Base-by-base conservation (phyloP, 64 coral and sea anemone genomes). In the Stichodactyla helianthus region DNA sequence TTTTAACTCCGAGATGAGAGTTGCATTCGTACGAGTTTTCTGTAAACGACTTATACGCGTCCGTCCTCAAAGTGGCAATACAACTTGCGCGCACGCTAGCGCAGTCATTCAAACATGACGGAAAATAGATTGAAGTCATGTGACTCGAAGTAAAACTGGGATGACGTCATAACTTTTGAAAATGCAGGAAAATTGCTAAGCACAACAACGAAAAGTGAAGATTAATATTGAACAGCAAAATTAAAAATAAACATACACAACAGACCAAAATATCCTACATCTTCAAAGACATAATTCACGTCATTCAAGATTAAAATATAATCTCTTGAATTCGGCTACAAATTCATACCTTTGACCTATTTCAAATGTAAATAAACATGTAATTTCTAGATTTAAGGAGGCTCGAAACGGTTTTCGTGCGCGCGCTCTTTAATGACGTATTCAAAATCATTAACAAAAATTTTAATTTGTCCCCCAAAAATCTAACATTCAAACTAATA, bases 1-100 rank as follows among this genome's bases (percentile, higher is more conserved):
- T 18, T 98, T 98, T 52, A 98, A 98, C 53, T 53, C 87, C 14
- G 95, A 98, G 70, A 98, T 98, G 78, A 79, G 92, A 85, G 83
- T 67, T 71, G 92, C 92, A 22, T 87, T 96, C 83, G 86, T 90
- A 50, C 70, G 77, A n/a, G 76, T 96, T 65, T 92, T 93, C 82
- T 96, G 91, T 55, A 83, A 83, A 62, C 27, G 79, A 82, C 88
- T 92, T 20, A 87, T 58, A 62, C 12, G 27, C 16, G 83, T 54
- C 13, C 83, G 78, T 54, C 78, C 78, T 51, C 78, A 81, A 81
- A 81, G 78, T 81, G 78, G 78, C 52, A 74, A 74, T 23, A 81
- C 78, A 22, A 81, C 78, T 51, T 81, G 78, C 7, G 78, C 16
- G 26, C 78, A 81, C 17, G 78, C 78, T 17, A 74, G 68, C 25